phyloP scores from a whole-genome alignment of 2,888 invertebrate species.

The Xylocampa areola region DNA sequence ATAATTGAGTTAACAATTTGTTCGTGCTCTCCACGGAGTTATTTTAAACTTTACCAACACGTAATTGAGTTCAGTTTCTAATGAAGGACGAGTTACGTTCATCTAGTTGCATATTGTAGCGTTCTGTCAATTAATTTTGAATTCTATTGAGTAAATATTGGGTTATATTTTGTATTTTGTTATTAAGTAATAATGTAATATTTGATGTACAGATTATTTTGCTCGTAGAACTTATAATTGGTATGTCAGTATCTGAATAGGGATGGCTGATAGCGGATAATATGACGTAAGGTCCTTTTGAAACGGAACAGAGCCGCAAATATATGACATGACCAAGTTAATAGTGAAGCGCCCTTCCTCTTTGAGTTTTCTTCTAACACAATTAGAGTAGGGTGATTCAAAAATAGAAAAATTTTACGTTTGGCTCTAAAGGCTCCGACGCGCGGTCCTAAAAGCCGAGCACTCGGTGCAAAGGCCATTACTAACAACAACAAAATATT shows the following conservation, averaged over 20 bases:
- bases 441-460: no score
- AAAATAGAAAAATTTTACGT: no score
- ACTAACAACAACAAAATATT: no score
- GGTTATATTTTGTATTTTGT: slow-evolving; percentile 9
- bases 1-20: slow-evolving; percentile 56
- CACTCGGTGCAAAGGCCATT: no score
- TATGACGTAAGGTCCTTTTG: slow-evolving; percentile 6
- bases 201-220: slow-evolving; percentile 24
- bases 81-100: slow-evolving; percentile 6
- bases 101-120: slow-evolving; percentile 13
- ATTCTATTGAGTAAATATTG: slow-evolving; percentile 18
- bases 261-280: slow-evolving; percentile 1
- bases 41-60: slow-evolving; percentile 24
- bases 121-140: slow-evolving; percentile 19
- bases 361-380: no score
- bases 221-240: slow-evolving; percentile 26
- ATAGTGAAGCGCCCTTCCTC: no score
- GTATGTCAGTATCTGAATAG: slow-evolving; percentile 10
- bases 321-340: neutral
- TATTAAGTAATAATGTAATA: slow-evolving; percentile 2
- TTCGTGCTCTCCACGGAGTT: neutral
- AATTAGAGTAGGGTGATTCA: no score
- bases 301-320: neutral
- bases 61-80: slow-evolving; percentile 12
- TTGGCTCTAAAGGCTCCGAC: no score